Conservation (phyloP, 2,797 vertebrate species). For the Orestias chungarensis region DNA sequence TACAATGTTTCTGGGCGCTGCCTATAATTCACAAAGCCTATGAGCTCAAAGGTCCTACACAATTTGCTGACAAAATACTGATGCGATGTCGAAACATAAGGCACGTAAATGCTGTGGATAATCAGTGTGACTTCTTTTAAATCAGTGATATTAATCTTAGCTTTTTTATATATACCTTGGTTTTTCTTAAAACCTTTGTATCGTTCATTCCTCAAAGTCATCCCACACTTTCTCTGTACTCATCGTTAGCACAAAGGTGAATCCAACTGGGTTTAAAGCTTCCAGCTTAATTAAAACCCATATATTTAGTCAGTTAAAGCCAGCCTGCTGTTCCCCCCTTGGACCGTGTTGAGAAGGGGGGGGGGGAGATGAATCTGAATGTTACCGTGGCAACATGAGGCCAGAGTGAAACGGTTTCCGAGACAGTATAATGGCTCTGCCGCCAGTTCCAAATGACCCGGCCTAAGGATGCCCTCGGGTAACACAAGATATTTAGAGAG, state of each 20-base stretch:
- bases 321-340: constrained; percentile 19
- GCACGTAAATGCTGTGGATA: background rate
- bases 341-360: constrained; percentile 10
- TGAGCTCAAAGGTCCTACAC: background rate
- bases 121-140: background rate
- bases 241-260: constrained; percentile 4
- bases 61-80: background rate
- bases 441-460: constrained; percentile 30
- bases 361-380: constrained; percentile 23
- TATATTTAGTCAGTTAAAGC: constrained; percentile 8
- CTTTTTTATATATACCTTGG: background rate
- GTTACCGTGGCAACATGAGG: constrained; percentile 51
- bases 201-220: background rate
- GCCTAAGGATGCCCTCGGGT: constrained; percentile 16
- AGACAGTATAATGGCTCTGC: constrained; percentile 21
- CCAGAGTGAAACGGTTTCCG: constrained; percentile 37
- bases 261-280: constrained; percentile 8
- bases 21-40: background rate
- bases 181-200: background rate
- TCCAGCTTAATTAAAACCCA: background rate
- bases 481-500: constrained; percentile 29
- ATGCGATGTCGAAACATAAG: background rate
- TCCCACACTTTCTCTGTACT: background rate
- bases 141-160: background rate
- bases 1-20: background rate